Percentiles rank a stretch among this genome's conserved stretches.
Evolutionary conservation across 2,797 vertebrate species (phyloP).

Genomic region (Echeneis naucrates): DNA sequence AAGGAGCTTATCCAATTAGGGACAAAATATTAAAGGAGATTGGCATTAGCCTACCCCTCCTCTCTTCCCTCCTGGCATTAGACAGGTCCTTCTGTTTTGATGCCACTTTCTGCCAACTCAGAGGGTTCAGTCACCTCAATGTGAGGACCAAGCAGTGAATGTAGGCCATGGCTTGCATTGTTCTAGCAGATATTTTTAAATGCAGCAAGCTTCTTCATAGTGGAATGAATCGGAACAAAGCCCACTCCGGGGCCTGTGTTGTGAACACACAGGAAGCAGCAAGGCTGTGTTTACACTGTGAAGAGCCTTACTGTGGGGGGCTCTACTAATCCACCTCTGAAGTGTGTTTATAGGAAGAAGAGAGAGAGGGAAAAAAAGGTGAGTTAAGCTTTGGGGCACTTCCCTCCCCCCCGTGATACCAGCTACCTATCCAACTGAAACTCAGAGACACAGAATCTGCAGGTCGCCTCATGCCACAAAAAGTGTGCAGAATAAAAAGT

Average conservation of each 20-base stretch:
- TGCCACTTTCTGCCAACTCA: slow-evolving; percentile 69
- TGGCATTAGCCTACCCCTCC: slow-evolving; percentile 68
- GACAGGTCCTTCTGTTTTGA: slow-evolving; percentile 75
- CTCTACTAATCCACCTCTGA: slow-evolving; percentile 73
- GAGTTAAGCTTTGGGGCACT: slow-evolving; percentile 48
- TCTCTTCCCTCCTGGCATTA: slow-evolving; percentile 69
- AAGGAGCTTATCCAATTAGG: slow-evolving; percentile 82
- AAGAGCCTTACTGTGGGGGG: slow-evolving; percentile 48
- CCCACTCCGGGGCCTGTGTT: slow-evolving; percentile 66
- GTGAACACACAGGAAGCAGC: slow-evolving; percentile 75
- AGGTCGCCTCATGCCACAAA: slow-evolving; percentile 49
- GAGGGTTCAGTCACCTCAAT: slow-evolving; percentile 59
- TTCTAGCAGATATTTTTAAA: slow-evolving; percentile 38
- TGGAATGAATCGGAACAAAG: slow-evolving; percentile 66
- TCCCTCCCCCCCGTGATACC: slow-evolving; percentile 25
- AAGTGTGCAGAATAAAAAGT: neutral
- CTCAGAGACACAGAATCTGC: slow-evolving; percentile 55
- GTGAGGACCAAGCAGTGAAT: slow-evolving; percentile 30
- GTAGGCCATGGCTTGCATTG: slow-evolving; percentile 50
- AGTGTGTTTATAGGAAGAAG: slow-evolving; percentile 54
- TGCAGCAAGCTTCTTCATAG: slow-evolving; percentile 37
- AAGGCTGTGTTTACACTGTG: slow-evolving; percentile 73
- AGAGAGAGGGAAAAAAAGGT: slow-evolving; percentile 50
- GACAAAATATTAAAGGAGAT: slow-evolving; percentile 81
- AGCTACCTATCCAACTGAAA: slow-evolving; percentile 34